These are phyloP conservation scores for Portevinia maculata DNA, from an alignment of 2,888 invertebrate species.

Conservation along the genomic window DNA sequence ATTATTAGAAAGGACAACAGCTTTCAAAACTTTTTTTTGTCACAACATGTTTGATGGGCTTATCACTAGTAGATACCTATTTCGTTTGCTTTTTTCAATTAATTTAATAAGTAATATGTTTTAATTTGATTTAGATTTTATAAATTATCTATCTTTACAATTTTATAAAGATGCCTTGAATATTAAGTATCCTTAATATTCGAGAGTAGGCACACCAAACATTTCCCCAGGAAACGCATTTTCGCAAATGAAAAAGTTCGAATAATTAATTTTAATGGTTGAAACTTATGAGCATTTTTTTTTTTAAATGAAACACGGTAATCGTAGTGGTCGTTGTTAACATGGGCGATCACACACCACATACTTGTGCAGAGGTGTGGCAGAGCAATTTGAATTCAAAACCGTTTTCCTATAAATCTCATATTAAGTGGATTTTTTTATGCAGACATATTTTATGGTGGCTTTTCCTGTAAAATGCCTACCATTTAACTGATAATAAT, in stretches of 20 bases:
- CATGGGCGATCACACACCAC: conserved; percentile 55
- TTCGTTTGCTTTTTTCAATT: too few species aligned
- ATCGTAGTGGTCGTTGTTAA: conserved; percentile 25
- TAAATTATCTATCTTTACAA: too few species aligned
- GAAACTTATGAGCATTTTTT: conserved; percentile 9
- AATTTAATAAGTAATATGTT: too few species aligned
- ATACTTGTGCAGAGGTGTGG: conserved; percentile 55
- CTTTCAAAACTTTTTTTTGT: too few species aligned
- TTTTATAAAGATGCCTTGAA: too few species aligned
- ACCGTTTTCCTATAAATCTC: conserved; percentile 65
- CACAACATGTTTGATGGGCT: too few species aligned
- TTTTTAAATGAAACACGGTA: conserved; percentile 25
- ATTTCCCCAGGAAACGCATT: background rate
- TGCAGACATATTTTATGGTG: conserved; percentile 6
- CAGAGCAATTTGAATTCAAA: conserved; percentile 60
- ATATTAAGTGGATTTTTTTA: conserved; percentile 54
- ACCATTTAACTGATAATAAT: conserved; percentile 67
- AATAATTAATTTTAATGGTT: conserved; percentile 39
- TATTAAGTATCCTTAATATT: background rate
- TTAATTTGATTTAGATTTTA: too few species aligned
- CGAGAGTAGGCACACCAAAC: background rate
- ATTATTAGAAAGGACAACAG: too few species aligned
- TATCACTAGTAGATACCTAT: too few species aligned
- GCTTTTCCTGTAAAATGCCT: conserved; percentile 54
- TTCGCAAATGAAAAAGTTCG: conserved; percentile 6